These are phyloP conservation scores for Eudasyphora cyanicolor DNA, from an alignment of 2,888 invertebrate species.

Conservation along the genomic window DNA sequence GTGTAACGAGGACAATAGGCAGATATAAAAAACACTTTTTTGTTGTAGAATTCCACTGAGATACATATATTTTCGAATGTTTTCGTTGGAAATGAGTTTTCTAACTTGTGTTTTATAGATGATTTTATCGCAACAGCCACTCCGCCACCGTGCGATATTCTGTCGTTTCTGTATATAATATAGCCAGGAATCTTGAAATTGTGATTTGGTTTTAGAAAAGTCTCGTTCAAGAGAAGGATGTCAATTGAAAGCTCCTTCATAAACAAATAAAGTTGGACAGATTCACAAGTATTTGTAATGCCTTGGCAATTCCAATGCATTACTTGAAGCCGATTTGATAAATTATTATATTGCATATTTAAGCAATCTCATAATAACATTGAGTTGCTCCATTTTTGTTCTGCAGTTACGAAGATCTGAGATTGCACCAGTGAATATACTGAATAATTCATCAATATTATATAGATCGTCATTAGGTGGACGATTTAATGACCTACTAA, in stretches of 20 bases:
- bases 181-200: slow-evolving; percentile 6
- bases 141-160: too few relatives aligned
- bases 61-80: slow-evolving; percentile 10
- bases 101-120: neutral
- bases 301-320: neutral
- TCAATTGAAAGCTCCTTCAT: neutral
- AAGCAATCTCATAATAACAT: too few relatives aligned
- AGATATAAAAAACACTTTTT: neutral
- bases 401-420: too few relatives aligned
- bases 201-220: slow-evolving; percentile 17
- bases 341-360: too few relatives aligned
- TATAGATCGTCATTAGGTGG: too few relatives aligned
- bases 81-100: neutral
- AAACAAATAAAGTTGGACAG: slow-evolving; percentile 9
- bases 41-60: neutral
- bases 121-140: neutral
- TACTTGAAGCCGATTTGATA: too few relatives aligned
- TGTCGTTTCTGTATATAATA: slow-evolving; percentile 16
- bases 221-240: slow-evolving; percentile 6
- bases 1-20: slow-evolving; percentile 22
- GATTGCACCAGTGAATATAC: too few relatives aligned
- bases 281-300: neutral
- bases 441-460: too few relatives aligned
- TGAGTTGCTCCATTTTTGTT: too few relatives aligned
- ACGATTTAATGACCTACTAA: too few relatives aligned